phyloP scores from a whole-genome alignment of 2,113 vertebrate genomes.

The Nyctibius bracteatus region DNA sequence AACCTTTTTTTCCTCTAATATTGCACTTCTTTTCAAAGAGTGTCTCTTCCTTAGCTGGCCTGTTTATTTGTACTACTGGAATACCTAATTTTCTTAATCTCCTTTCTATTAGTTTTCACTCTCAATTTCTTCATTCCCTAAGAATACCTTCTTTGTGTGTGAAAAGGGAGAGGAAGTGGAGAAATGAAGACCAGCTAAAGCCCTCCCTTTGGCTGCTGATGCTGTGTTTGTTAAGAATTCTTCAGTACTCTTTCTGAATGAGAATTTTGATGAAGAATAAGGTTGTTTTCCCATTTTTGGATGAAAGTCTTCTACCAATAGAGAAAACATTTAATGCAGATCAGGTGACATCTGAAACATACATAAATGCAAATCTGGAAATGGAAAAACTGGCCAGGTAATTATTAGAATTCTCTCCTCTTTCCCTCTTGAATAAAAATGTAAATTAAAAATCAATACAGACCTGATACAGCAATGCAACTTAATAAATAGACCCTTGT shows the following conservation, averaged over 20 bases:
- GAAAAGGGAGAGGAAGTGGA: background rate
- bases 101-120: background rate
- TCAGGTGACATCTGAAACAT: background rate
- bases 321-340: background rate
- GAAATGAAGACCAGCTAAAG: background rate
- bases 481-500: background rate
- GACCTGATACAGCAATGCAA: background rate
- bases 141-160: background rate
- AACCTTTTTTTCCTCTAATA: background rate
- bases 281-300: background rate
- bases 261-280: background rate
- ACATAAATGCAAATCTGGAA: background rate
- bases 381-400: background rate
- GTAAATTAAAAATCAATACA: background rate
- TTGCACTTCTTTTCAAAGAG: background rate
- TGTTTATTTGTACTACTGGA: background rate
- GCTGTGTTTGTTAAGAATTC: background rate
- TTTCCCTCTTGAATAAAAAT: background rate
- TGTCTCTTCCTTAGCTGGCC: background rate
- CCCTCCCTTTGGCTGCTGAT: background rate
- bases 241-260: background rate
- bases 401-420: background rate
- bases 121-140: background rate
- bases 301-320: background rate
- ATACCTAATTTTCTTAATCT: background rate